These are phyloP conservation scores for Falcaria lacertinaria DNA, from an alignment of 2,888 invertebrate genomes.

Conservation along the genomic window DNA sequence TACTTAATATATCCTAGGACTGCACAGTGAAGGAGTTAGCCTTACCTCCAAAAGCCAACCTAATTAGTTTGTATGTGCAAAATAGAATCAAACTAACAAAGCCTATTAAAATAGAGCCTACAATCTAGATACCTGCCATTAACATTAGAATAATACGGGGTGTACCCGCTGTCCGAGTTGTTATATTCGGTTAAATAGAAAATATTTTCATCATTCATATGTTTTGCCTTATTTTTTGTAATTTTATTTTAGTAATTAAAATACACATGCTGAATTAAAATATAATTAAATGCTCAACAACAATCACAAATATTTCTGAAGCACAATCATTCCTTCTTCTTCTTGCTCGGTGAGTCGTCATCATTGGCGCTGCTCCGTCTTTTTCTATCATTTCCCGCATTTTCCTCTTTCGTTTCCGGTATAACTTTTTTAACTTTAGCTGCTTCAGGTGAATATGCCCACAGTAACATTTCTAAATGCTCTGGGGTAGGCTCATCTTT, in stretches of 20 bases:
- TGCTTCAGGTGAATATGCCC: conserved; percentile 88
- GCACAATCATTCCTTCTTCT: conserved; percentile 41
- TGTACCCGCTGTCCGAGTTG: too few species aligned
- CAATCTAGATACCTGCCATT: too few species aligned
- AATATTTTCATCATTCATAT: too few species aligned
- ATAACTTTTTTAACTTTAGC: conserved; percentile 81
- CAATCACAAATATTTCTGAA: conserved; percentile 9
- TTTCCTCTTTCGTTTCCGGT: conserved; percentile 44
- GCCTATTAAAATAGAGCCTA: too few species aligned
- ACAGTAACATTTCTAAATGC: conserved; percentile 84
- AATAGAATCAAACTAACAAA: too few species aligned
- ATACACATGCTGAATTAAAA: conserved; percentile 6
- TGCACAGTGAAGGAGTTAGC: too few species aligned
- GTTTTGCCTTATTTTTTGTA: too few species aligned
- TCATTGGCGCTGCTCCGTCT: conserved; percentile 45
- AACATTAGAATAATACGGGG: too few species aligned
- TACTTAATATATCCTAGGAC: too few species aligned
- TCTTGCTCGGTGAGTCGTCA: conserved; percentile 51
- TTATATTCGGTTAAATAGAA: too few species aligned
- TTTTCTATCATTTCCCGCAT: conserved; percentile 34
- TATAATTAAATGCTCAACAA: conserved; percentile 14
- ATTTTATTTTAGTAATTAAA: background rate
- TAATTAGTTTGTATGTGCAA: too few species aligned
- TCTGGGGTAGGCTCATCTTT: conserved; percentile 84
- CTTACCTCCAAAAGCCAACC: too few species aligned